Evolutionary conservation across 2,888 invertebrate species (phyloP), one percentile per base, ranked within the genome.

Genomic region (Sisyra terminalis): DNA sequence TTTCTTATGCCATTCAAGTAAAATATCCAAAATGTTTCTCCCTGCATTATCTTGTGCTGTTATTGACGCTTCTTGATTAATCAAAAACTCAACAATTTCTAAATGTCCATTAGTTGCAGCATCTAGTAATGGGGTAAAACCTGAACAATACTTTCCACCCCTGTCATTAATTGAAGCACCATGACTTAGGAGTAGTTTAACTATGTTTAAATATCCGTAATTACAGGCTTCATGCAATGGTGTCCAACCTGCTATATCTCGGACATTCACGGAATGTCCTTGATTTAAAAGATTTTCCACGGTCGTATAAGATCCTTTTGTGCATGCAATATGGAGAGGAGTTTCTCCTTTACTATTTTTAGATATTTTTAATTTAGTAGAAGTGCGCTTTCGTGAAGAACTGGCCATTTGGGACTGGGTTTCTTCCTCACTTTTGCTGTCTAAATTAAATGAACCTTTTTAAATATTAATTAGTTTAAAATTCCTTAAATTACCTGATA

Each of bases 151-250:
- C 1, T 71, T 65, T 0, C 90, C 90, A 0, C 93, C 93, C 38
- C 84, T 70, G 56, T 93, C 90, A 52, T 93, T 86, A 1, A 94
- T 71, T 29, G 75, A 65, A 0, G 87, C 90, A 0, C 88, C 90
- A 39, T 75, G 67, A 39, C 83, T 74, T 6, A 94, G 59, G 29
- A 96, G 60, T 32, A 76, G 59, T 50, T 75, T 65, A 0, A 81
- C 89, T 14, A 93, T 72, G 29, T 87, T 86, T 0, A 72, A 57
- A 54, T 74, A 71, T 0, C 88, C 92, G 55, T 83, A 79, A 60
- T 89, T 92, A 46, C 83, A 79, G 0, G 93, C 93, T 59, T 96
- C 96, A 54, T 96, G 96, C 3, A 96, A 59, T 0, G 94, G 93
- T 10, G 85, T 63, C 93, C 94, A 96, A 1, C 94, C 94, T 2